Base-by-base conservation (phyloP, 2,797 vertebrate genomes). In the Somateria mollissima region DNA sequence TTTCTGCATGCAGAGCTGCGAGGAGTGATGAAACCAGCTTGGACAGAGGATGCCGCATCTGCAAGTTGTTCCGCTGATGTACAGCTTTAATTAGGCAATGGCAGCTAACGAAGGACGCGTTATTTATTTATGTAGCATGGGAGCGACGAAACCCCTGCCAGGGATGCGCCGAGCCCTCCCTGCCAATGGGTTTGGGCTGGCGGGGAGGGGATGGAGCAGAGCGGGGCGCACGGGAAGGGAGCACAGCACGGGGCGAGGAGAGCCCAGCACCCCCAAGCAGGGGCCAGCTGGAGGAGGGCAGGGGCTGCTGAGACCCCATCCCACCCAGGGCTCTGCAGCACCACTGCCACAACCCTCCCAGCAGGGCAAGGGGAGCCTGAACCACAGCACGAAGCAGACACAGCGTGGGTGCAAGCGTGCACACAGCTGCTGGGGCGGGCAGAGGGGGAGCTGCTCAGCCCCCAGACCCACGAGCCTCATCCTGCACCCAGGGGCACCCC, bases 81-180 rank as follows among this genome's bases (percentile, higher is more conserved):
- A 97, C 93, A 93, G 95, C 95, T 97, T 97, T 97, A 97, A 97
- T 97, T 96, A 97, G 95, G 79, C 92, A 45, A 81, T n/a, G n/a
- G 91, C 92, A 91, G 66, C 93, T 93, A 97, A 97, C 53, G 76
- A 95, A 97, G 93, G 94, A 87, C 81, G 70, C 3, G 51, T 95
- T 95, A 91, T 57, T 96, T 94, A 96, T 97, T 96, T 87, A 94
- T 89, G 92, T 28, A 36, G 80, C 9, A 1, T 19, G 37, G 90
- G 78, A 95, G 77, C 6, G 2, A 92, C 54, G 72, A 69, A 94
- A 78, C 36, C 41, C 67, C 78, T 3, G 80, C 45, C 39, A 53
- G 90, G 85, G 92, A 91, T 62, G 75, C 54, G 53, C 51, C 43
- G 36, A 54, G 36, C 49, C 62, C 30, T 65, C 27, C 2, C 49